Evolutionary conservation across 2,888 invertebrate species (phyloP), one percentile per base, ranked within the genome.

Genomic region (Lepidochitona cinerea): DNA sequence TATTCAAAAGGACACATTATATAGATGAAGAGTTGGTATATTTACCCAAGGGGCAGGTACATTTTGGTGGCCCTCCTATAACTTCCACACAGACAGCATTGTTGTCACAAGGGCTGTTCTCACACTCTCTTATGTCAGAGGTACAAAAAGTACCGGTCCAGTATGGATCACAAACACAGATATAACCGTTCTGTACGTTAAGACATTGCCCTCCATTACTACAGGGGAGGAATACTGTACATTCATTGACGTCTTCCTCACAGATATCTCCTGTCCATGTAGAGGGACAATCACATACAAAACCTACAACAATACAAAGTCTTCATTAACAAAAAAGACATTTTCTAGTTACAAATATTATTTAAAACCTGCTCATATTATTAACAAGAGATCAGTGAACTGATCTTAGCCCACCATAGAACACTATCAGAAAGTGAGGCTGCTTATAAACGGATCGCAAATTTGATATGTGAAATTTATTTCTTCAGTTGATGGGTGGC

Each of bases 131-230:
- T 59, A 70, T 36, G 37, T 52, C 54, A 18, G n/a, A 26, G 53
- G 74, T 64, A 32, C 75, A 75, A 33, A 36, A 69, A 32, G 26
- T 33, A 4, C 86, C 86, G 3, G 84, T 85, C 87, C 87, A 88
- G 70, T 76, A 79, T 0, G 74, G 72, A 0, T 73, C 65, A 89
- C 98, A 98, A 70, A 95, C 93, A 87, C 98, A 98, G 84, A 95
- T 94, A 91, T 96, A 98, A 0, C 95, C 95, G 84, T 96, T 96
- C 18, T 96, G 92, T 14, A 33, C n/a, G 87, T 98, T 97, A 73
- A 94, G 94, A 88, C 98, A 98, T 0, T 94, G 94, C 9, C 97
- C 87, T n/a, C 77, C 81, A 67, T 85, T 81, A 6, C 74, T 67
- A 70, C 86, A 86, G 6, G 78, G 79, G 7, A 75, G 52, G 4